A percentile compares a stretch with the other conserved stretches of the same genome.
phyloP scores from a whole-genome alignment of 2,113 vertebrate genomes.

The Circaetus gallicus region DNA sequence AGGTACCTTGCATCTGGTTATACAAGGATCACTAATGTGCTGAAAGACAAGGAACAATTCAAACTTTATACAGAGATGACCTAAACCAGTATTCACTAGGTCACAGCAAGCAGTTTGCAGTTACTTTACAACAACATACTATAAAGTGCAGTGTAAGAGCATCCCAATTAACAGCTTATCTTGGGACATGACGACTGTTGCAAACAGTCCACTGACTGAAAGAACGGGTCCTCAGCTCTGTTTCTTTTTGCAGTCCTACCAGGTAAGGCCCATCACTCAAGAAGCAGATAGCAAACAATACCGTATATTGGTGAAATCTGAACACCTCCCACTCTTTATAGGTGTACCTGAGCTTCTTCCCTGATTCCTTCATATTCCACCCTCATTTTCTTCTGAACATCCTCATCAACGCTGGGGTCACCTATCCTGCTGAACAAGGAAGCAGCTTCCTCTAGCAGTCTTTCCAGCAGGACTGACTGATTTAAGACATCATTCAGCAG shows the following conservation, averaged over 20 bases:
- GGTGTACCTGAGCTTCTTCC: conserved; percentile 81
- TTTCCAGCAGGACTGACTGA: conserved; percentile 81
- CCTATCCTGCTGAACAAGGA: conserved; percentile 83
- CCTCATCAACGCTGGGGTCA: conserved; percentile 84
- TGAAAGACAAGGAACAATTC: neutral
- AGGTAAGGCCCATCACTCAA: neutral
- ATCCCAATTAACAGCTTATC: neutral
- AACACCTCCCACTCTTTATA: neutral
- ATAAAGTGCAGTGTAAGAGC: neutral
- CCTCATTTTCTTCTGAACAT: conserved; percentile 81
- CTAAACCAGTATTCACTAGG: neutral
- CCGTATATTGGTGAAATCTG: neutral
- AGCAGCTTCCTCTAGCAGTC: conserved; percentile 87
- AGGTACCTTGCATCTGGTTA: neutral
- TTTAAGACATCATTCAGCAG: conserved; percentile 76
- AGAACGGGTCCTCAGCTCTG: neutral
- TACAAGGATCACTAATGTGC: neutral
- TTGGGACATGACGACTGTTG: neutral
- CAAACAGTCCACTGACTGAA: neutral
- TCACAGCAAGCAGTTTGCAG: neutral
- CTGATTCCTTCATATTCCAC: conserved; percentile 78
- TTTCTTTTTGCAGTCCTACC: neutral
- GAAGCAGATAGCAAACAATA: neutral
- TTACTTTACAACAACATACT: neutral
- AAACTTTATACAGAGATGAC: neutral